Evolutionary conservation across 2,888 invertebrate genomes (phyloP), one percentile per base, ranked within the genome.

Genomic region (Bombyx huttoni): DNA sequence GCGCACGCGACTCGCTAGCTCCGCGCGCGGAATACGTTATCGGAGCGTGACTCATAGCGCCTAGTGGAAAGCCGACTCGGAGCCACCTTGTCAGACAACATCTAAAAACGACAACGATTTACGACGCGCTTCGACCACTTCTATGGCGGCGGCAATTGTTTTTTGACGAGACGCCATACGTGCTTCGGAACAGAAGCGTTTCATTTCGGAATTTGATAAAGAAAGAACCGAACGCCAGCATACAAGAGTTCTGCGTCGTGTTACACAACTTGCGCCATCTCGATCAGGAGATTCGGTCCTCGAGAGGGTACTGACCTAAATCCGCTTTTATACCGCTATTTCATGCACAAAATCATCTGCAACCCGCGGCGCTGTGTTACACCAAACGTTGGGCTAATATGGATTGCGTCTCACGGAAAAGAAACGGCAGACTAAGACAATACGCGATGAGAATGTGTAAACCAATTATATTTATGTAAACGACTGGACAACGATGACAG

Each of bases 301-400:
- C 40, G 73, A 71, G 82, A 70, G 84, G 81, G 81, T 86, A 80
- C 73, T 83, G 87, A 84, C 87, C 87, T 83, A 84, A 78, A 81
- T 85, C 82, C 83, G 82, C 77, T 81, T 83, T 81, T 81, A 83
- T 75, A 80, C 80, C 75, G 79, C 80, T 81, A 83, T 85, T 81
- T 81, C 84, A 81, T 81, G 76, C 79, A 74, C 73, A 74, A 71
- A 72, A 76, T 73, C 78, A 80, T 82, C 79, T 84, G 82, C 80
- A 78, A 73, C 74, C 71, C 68, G 72, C 68, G 40, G 7, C 67
- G 59, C 62, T 34, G 13, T 24, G 35, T 34, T 35, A 24, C 46
- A 13, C 69, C 72, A 70, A 75, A 73, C 73, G 81, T 81, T 78
- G 79, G 74, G 80, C 82, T 81, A 40, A 40, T 40, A 40, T 7